A percentile compares a stretch with the other conserved stretches of the same genome.
Conservation (phyloP, 2,113 vertebrate species). For the Hippopotamus amphibius region DNA sequence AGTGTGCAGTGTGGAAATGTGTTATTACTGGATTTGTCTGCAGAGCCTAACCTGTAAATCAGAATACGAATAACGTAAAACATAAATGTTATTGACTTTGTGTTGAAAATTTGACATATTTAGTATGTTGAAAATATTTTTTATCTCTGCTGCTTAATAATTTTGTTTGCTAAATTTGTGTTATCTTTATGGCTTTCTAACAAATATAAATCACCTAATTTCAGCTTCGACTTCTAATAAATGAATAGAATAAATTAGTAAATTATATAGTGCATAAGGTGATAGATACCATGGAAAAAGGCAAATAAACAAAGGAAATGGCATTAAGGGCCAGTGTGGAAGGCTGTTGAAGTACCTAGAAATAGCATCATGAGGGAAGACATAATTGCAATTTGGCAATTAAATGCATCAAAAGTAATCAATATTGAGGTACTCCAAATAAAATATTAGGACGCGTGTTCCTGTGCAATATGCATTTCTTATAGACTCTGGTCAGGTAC, state of each 20-base stretch:
- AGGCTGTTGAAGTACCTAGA: not conserved
- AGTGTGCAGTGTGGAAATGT: not conserved
- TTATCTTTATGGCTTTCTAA: not conserved
- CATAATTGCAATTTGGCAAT: not conserved
- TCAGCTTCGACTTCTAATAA: not conserved
- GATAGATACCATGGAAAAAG: not conserved
- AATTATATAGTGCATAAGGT: not conserved
- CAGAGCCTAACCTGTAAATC: not conserved
- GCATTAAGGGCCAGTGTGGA: not conserved
- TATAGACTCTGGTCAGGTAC: not conserved
- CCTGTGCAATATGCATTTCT: not conserved
- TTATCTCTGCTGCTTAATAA: not conserved
- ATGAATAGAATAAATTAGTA: not conserved
- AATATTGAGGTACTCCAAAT: not conserved
- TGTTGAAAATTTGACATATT: not conserved
- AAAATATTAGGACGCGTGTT: not conserved
- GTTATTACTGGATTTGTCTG: not conserved
- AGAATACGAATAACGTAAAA: not conserved
- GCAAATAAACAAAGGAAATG: not conserved
- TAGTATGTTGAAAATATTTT: not conserved
- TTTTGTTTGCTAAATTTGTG: slow-evolving; percentile 12
- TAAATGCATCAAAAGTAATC: not conserved
- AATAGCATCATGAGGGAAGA: not conserved
- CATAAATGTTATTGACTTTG: not conserved
- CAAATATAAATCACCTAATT: not conserved